These are phyloP conservation scores for Sorex araneus DNA, from an alignment of 2,113 vertebrate genomes.

Conservation along the genomic window DNA sequence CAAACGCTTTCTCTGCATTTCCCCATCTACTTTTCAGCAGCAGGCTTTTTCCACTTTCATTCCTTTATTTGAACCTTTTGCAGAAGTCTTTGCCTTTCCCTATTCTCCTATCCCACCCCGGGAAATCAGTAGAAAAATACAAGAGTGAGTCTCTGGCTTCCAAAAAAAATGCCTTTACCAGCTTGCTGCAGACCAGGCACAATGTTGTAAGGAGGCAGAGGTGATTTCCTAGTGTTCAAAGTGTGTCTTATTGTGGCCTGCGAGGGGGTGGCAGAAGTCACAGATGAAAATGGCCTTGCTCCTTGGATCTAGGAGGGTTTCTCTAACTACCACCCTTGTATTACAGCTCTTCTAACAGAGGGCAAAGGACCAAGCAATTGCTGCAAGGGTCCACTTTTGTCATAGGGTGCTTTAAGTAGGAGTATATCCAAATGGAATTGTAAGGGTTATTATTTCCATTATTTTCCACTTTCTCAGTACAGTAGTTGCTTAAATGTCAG, in stretches of 20 bases:
- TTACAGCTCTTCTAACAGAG: neutral
- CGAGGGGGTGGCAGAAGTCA: neutral
- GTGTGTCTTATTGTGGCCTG: neutral
- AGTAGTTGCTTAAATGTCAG: slow-evolving; percentile 82
- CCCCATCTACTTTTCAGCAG: neutral
- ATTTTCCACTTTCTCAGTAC: slow-evolving; percentile 62
- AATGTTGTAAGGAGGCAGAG: neutral
- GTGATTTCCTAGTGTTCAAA: neutral
- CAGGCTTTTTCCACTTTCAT: neutral
- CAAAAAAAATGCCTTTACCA: neutral
- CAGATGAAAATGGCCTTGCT: slow-evolving; percentile 12
- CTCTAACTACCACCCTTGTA: neutral
- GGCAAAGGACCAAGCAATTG: neutral
- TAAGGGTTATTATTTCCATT: slow-evolving; percentile 70
- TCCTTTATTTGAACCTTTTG: slow-evolving; percentile 4
- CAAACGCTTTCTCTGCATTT: neutral
- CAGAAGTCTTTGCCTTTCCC: neutral
- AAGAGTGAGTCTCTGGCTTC: slow-evolving; percentile 18
- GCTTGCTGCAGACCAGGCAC: neutral
- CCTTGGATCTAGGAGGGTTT: slow-evolving; percentile 50
- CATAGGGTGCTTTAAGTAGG: neutral
- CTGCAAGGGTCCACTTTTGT: neutral
- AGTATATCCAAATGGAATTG: slow-evolving; percentile 44
- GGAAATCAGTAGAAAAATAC: neutral
- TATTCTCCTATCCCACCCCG: neutral